Evolutionary conservation across 92 coral and sea anemone species (phyloP), one percentile per base, ranked within the genome.

Genomic region (Phenganax stokvisi): DNA sequence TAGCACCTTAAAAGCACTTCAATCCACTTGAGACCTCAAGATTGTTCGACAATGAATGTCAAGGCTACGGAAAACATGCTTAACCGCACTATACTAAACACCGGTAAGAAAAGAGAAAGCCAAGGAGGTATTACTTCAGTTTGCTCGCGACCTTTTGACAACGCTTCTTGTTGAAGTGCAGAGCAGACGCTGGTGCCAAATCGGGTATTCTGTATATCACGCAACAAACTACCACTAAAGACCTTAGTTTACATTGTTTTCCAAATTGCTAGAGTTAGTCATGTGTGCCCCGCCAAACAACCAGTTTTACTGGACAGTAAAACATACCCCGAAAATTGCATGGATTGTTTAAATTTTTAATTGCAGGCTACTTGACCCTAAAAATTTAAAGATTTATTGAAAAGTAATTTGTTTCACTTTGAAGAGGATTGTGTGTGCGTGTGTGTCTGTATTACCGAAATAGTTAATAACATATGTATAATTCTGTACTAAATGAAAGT

Each of bases 1-100:
- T 66, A 27, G 10, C 15, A 66, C 25, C 72, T 66, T 20, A 6
- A 7, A 66, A 27, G 11, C 15, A 66, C 72, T 66, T 66, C 47
- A 66, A 25, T 30, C 47, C 20, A 66, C 72, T 66, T 66, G 51
- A 25, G 51, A 20, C 25, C 16, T 25, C 51, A 30, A 66, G 72
- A 10, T 66, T 12, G 47, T 25, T 16, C 72, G 11, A 27, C 20
- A 30, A 66, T 7, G 16, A 66, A 20, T 66, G 72, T 66, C 72
- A 66, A 30, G 47, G 51, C 47, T 66, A 66, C 72, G 72, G 72
- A 66, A 66, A 30, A 66, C 72, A 66, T 30, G 31, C 72, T 66
- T 66, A 61, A 66, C 72, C 44, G 16, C 72, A 66, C 12, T 29
- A 66, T 29, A 37, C 31, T 6, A 6, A 66, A 66, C 31, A 51